Evolutionary conservation across 2,888 invertebrate genomes (phyloP), one percentile per base, ranked within the genome.

Genomic region (Tolmerus cingulatus): DNA sequence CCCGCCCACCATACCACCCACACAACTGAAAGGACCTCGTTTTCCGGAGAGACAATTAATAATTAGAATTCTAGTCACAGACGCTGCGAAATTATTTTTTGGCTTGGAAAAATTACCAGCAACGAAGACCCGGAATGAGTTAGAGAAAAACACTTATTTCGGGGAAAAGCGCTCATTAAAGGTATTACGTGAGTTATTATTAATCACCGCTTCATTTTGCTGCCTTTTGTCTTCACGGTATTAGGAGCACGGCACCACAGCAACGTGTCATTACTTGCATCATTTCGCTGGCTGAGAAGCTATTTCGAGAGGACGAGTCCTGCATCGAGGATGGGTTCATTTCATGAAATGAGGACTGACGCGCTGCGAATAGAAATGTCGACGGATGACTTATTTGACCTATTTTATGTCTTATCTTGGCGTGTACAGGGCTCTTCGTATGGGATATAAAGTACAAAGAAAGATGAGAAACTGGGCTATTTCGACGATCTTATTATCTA

Each of bases 101-200:
- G 84, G 74, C 84, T 66, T 84, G 74, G 84, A 84, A 74, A 84
- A 84, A 74, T 84, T 84, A 74, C 84, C 74, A 40, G 43, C 5
- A 74, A 66, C 66, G 84, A 74, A 51, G 14, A 46, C 27, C 43
- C 7, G 30, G 57, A 40, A 84, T 66, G 40, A 40, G 37, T 23
- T 19, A 40, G 66, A 19, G 74, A 46, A 84, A 81, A 84, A 66
- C 84, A 74, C 66, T 74, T 84, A 51, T 51, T 84, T 84, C 74
- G 37, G 57, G 66, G 74, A 84, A 66, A 37, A 74, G 57, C 16
- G 66, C 66, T 84, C 84, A 84, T 84, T 84, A 84, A 84, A 84
- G 84, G 84, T 84, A 84, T 84, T 84, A 84, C 84, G 84, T 84
- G 86, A 57, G 86, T 78, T 86, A 86, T 86, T 77, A 77, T 77